Conservation (phyloP, 1,140 invertebrate species). For the Uloborus diversus region DNA sequence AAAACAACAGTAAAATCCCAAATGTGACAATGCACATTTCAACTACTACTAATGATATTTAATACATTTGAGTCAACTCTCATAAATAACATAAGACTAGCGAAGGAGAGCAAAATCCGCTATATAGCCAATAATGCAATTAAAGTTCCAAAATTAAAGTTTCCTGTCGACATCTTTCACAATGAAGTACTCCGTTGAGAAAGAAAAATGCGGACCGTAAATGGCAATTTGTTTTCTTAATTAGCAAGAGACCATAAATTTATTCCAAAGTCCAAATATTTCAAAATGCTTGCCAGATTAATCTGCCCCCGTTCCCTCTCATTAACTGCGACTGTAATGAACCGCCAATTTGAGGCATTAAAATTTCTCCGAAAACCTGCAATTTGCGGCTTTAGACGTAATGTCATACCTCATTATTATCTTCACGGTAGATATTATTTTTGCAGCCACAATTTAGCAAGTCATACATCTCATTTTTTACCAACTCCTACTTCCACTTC, state of each 20-base stretch:
- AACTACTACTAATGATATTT: too few species aligned
- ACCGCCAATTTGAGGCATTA: slow-evolving; percentile 40
- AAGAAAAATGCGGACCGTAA: slow-evolving; percentile 35
- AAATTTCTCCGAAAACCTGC: slow-evolving; percentile 47
- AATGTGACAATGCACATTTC: too few species aligned
- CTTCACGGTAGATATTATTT: slow-evolving; percentile 17
- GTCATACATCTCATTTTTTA: neutral
- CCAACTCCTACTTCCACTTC: neutral
- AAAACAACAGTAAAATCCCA: too few species aligned
- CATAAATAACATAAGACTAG: too few species aligned
- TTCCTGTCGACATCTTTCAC: neutral
- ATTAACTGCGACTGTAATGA: slow-evolving; percentile 19
- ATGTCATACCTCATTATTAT: slow-evolving; percentile 34
- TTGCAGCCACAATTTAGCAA: slow-evolving; percentile 5
- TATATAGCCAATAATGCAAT: neutral
- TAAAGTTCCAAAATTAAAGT: neutral
- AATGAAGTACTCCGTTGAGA: neutral
- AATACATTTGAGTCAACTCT: too few species aligned
- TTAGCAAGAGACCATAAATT: slow-evolving; percentile 37
- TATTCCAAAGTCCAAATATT: slow-evolving; percentile 23
- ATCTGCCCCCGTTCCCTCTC: slow-evolving; percentile 19
- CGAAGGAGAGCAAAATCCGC: too few species aligned
- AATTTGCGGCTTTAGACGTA: slow-evolving; percentile 46
- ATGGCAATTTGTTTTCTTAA: slow-evolving; percentile 42
- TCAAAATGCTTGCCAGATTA: slow-evolving; percentile 42